Base-by-base conservation (phyloP, 2,797 vertebrate species). In the Malacoraja senta region DNA sequence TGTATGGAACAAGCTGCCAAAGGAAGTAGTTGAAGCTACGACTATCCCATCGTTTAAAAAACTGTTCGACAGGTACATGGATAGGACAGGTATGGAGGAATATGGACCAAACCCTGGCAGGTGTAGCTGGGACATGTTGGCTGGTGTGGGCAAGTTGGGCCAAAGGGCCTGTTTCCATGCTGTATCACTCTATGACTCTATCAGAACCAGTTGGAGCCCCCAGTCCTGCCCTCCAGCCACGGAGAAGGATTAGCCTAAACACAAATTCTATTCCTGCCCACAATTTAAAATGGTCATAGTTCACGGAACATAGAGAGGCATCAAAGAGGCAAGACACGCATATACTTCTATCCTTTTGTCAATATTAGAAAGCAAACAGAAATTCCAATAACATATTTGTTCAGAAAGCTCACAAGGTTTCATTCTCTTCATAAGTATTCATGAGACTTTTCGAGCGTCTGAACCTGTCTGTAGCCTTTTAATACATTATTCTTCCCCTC, bases 361-460 rank as follows among this genome's bases (percentile, higher is more conserved):
- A 92, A 76, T 76, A 92, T 74, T 17, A 58, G 88, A 72, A 72
- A n/a, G 24, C 90, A 92, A 92, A 76, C 38, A 58, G 72, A 92
- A 92, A 58, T 53, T 29, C 35, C 21, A 29, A 92, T 29, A 12
- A 53, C 72, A n/a, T n/a, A 29, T 92, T 17, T 92, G 26, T 58
- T 35, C 8, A 15, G 68, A 35, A 1, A 38, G 10, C 72, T 76
- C 53, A 68, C 29, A 72, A 76, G 10, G 38, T 53, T 91, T 92
- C 13, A 76, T 76, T 29, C 38, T n/a, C 90, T 68, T 53, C 71
- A 17, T 92, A 92, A 92, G 90, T 58, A 92, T 92, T 76, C 90
- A 92, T 58, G 71, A 92, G 35, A 68, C 44, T 92, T 26, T 92
- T 35, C 26, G 10, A 7, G 9, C 0, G 24, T 76, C 88, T 53